phyloP scores from a whole-genome alignment of 2,113 vertebrate species.

The Thryonomys swinderianus region DNA sequence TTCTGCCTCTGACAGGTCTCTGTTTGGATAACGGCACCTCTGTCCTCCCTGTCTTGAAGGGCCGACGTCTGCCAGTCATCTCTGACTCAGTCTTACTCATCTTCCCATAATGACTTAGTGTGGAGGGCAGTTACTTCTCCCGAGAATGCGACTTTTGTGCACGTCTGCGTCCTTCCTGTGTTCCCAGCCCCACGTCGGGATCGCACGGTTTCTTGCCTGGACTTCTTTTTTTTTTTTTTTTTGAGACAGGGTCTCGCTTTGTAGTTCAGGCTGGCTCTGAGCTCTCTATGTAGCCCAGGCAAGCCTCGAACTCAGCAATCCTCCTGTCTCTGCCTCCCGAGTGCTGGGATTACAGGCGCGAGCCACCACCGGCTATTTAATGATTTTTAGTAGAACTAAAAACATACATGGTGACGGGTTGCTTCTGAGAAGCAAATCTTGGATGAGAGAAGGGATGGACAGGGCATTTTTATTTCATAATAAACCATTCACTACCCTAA shows the following conservation, averaged over 20 bases:
- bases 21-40: not conserved
- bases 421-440: not conserved
- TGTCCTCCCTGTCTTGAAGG: not conserved
- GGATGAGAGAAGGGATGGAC: not conserved
- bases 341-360: no score
- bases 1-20: not conserved
- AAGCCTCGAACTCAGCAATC: no score
- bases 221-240: not conserved
- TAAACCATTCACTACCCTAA: not conserved
- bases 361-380: no score
- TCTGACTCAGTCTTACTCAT: not conserved
- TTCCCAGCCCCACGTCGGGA: not conserved
- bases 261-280: no score
- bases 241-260: no score
- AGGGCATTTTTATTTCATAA: not conserved
- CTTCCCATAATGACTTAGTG: not conserved
- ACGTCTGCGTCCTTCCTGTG: not conserved
- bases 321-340: no score
- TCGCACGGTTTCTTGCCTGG: not conserved
- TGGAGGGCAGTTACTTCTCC: not conserved
- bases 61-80: not conserved
- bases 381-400: slow-evolving; percentile 6
- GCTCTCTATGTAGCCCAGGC: no score
- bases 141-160: not conserved
- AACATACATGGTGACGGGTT: not conserved